phyloP scores from a whole-genome alignment of 2,797 vertebrate species.

The Danio jaintianensis region DNA sequence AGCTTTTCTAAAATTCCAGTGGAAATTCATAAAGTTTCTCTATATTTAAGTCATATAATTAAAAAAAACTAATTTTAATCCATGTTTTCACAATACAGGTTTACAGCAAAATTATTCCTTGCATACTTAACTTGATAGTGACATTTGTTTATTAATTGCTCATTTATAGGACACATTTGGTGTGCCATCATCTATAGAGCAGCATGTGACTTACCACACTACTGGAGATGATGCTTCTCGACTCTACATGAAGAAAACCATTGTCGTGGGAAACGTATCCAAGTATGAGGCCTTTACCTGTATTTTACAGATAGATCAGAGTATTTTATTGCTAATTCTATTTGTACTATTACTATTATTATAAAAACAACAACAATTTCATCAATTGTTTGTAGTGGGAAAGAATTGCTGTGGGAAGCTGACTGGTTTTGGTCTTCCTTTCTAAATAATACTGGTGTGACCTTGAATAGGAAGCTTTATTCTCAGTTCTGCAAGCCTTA shows the following conservation, averaged over 20 bases:
- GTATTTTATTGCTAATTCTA: not conserved
- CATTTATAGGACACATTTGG: constrained; percentile 85
- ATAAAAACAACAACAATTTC: not conserved
- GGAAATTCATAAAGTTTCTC: no score
- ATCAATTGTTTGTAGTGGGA: not conserved
- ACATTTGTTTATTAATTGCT: not conserved
- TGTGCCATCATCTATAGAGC: constrained; percentile 81
- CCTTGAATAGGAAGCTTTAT: constrained; percentile 4
- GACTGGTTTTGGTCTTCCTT: not conserved
- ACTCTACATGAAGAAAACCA: constrained; percentile 97
- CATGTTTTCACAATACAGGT: not conserved
- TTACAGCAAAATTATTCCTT: not conserved
- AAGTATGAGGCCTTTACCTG: constrained; percentile 81
- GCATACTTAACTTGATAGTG: not conserved
- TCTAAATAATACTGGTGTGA: constrained; percentile 9
- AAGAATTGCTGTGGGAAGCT: not conserved
- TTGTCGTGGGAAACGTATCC: constrained; percentile 97
- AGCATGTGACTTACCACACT: constrained; percentile 82
- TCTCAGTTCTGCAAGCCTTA: not conserved
- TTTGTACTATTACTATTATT: not conserved
- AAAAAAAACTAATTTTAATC: no score
- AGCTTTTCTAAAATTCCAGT: no score
- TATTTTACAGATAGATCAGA: not conserved
- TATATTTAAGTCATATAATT: no score
- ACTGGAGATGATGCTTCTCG: constrained; percentile 89